Evolutionary conservation across 1,140 invertebrate genomes (phyloP), one percentile per base, ranked within the genome.

Genomic region (Tetramorium simillimum): DNA sequence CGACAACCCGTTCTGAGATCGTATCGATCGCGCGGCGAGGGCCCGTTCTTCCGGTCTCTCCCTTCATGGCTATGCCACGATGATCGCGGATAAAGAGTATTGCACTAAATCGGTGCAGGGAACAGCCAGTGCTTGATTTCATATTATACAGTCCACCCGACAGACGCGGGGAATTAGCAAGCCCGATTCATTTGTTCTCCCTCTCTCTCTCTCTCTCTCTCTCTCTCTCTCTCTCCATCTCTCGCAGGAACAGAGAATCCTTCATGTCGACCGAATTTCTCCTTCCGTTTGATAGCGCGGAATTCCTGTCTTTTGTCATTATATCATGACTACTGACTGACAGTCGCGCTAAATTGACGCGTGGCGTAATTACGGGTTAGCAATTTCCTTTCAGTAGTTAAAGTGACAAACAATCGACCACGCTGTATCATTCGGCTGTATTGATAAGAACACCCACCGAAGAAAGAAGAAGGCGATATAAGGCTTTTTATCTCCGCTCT

Each of bases 231-330:
- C 49, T 76, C 5, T 40, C 12, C 7, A 10, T 53, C 69, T 24
- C 53, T 60, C 53, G n/a, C 37, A 18, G n/a, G 14, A 28, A 56
- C 24, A 58, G 3, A 21, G 53, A 28, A 62, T 73, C 80, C 65
- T 82, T 72, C 49, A n/a, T 58, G 67, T 60, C 67, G 18, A 60
- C 37, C 51, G 40, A 72, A 73, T 82, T 72, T 82, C 80, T 82
- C 80, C 67, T 82, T 60, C 51, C 53, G 53, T 82, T 82, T 73
- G 80, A 60, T 73, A 69, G 33, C 53, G 18, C 80, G 67, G 67
- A 82, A 82, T 46, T 82, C 80, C 69, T 24, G 53, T 82, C 80
- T 82, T 82, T 82, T 82, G 67, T 73, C 78, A 70, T 40, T 73
- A 46, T 7, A 82, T 82, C 40, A 51, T 40, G 51, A 72, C 67